phyloP scores from a whole-genome alignment of 2,888 invertebrate genomes.

The Carabus problematicus region DNA sequence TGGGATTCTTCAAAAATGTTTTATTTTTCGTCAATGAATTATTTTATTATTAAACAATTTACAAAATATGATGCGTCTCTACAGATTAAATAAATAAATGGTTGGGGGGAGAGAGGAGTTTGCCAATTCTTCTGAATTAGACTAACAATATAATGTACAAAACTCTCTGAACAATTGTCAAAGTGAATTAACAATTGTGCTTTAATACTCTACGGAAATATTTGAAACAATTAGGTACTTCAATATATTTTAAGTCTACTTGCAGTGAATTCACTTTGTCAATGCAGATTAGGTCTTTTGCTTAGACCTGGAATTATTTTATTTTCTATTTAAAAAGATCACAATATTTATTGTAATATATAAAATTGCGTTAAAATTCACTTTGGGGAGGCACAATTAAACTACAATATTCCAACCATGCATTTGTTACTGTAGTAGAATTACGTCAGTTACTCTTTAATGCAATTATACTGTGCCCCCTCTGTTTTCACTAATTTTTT shows the following conservation, averaged over 20 bases:
- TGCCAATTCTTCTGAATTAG: too few relatives aligned
- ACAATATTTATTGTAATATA: conserved; percentile 31
- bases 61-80: conserved; percentile 32
- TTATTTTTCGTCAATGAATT: too few relatives aligned
- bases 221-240: too few relatives aligned
- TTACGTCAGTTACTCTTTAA: too few relatives aligned
- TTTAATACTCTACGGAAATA: not conserved
- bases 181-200: not conserved
- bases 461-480: not conserved
- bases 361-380: not conserved
- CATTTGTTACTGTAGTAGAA: not conserved
- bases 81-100: conserved; percentile 14
- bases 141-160: not conserved
- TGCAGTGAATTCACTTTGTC: conserved; percentile 8
- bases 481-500: not conserved
- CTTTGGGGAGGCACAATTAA: too few relatives aligned
- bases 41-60: conserved; percentile 36
- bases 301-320: conserved; percentile 31
- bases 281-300: conserved; percentile 33
- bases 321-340: conserved; percentile 28
- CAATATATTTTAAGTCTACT: too few relatives aligned
- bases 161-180: not conserved
- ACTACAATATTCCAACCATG: too few relatives aligned
- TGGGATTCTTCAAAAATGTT: conserved; percentile 4
- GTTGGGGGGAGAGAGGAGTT: too few relatives aligned